Conservation (phyloP, 2,797 vertebrate genomes). For the Characodon lateralis region DNA sequence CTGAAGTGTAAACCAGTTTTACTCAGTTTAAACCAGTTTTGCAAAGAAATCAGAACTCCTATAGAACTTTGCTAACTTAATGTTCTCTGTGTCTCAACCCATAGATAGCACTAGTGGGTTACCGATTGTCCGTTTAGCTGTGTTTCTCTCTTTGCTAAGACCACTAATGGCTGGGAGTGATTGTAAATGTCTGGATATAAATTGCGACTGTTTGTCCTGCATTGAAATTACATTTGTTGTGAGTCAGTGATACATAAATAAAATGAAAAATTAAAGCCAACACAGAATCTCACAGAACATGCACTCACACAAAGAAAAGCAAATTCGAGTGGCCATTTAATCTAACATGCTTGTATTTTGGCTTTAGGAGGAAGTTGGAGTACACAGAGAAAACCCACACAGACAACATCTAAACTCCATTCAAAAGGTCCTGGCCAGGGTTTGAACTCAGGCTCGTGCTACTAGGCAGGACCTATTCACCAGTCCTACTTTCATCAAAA, state of each 20-base stretch:
- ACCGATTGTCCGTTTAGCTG: background rate
- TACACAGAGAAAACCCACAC: too few species aligned
- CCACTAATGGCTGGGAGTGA: background rate
- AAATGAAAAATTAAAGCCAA: background rate
- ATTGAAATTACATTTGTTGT: background rate
- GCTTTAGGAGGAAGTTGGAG: too few species aligned
- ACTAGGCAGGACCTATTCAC: too few species aligned
- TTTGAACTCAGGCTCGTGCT: too few species aligned
- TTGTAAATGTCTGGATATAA: background rate
- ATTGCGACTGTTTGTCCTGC: background rate
- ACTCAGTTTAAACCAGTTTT: background rate
- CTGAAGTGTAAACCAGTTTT: background rate
- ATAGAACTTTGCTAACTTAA: background rate
- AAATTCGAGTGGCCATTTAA: too few species aligned
- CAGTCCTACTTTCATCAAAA: too few species aligned
- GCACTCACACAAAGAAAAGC: too few species aligned
- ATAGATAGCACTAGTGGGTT: too few species aligned
- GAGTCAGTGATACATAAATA: background rate
- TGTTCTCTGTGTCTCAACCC: too few species aligned
- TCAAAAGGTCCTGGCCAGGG: too few species aligned
- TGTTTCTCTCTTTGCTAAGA: background rate
- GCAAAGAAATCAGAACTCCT: background rate
- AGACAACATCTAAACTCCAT: too few species aligned
- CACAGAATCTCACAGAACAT: background rate
- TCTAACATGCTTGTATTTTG: too few species aligned